Evolutionary conservation across 2,888 invertebrate genomes (phyloP).

Genomic region (Tuta absoluta): DNA sequence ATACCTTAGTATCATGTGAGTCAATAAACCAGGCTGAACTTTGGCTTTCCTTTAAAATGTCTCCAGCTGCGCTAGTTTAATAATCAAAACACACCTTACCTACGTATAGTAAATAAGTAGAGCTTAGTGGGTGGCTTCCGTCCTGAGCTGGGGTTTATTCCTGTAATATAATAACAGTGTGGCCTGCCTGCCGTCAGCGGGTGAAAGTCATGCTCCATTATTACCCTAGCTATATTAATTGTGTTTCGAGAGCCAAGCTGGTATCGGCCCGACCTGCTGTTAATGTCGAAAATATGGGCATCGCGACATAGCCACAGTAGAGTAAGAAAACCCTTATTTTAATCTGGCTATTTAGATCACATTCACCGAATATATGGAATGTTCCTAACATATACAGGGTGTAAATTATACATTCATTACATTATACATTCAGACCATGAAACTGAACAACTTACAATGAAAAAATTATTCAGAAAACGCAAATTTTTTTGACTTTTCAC

Average conservation of each 20-base stretch:
- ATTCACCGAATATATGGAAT: no score
- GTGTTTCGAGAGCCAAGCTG: slow-evolving; percentile 50
- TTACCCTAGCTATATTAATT: slow-evolving; percentile 58
- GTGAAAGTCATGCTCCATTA: slow-evolving; percentile 64
- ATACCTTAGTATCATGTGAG: no score
- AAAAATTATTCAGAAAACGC: no score
- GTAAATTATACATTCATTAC: no score
- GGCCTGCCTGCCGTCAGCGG: slow-evolving; percentile 34
- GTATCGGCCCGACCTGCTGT: slow-evolving; percentile 44
- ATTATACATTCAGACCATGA: no score
- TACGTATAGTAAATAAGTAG: background rate
- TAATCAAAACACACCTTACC: slow-evolving; percentile 2
- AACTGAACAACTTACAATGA: no score
- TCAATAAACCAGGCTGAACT: no score
- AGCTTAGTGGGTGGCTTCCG: background rate
- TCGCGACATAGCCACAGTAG: slow-evolving; percentile 23
- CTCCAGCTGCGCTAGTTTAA: background rate
- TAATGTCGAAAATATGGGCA: slow-evolving; percentile 54
- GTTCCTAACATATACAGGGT: no score
- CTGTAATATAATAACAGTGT: slow-evolving; percentile 6
- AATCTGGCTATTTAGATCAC: no score
- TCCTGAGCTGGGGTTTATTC: slow-evolving; percentile 2
- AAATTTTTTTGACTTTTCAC: no score
- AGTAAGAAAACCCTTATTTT: background rate
- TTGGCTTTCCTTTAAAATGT: background rate